Evolutionary conservation across 2,888 invertebrate species (phyloP).

Genomic region (Criorhina ranunculi): DNA sequence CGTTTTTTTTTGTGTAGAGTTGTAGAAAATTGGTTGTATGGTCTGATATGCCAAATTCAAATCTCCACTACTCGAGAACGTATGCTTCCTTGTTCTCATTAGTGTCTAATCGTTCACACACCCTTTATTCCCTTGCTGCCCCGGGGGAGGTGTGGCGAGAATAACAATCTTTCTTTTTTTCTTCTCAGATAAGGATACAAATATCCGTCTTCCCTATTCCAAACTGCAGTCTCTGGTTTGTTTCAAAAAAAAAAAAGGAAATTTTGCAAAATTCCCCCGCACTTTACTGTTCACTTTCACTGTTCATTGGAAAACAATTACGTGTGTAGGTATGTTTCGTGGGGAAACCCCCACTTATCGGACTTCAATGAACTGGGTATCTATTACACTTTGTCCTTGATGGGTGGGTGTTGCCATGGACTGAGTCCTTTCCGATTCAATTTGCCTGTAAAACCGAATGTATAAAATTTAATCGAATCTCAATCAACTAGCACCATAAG

Average conservation of each 20-base stretch:
- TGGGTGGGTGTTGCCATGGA: constrained; percentile 27
- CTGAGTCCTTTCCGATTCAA: constrained; percentile 10
- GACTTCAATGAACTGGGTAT: constrained; percentile 13
- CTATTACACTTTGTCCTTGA: constrained; percentile 40
- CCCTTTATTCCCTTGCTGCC: constrained; percentile 38
- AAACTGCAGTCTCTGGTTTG: background rate
- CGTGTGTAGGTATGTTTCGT: background rate
- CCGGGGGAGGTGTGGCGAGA: constrained; percentile 47
- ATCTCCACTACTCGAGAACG: constrained; percentile 32
- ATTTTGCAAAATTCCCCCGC: constrained; percentile 31
- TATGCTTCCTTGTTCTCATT: constrained; percentile 44
- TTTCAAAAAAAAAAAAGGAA: constrained; percentile 19
- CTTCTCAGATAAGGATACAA: background rate
- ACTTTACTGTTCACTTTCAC: constrained; percentile 59
- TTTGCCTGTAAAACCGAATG: constrained; percentile 14
- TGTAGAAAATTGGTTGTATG: constrained; percentile 52
- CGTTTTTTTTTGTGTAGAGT: constrained; percentile 9
- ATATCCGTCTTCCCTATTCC: constrained; percentile 1
- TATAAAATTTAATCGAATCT: constrained; percentile 43
- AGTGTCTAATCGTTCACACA: constrained; percentile 40
- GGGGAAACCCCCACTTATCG: constrained; percentile 23
- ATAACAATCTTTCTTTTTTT: constrained; percentile 7
- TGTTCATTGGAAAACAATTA: constrained; percentile 37
- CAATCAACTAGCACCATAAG: constrained; percentile 45
- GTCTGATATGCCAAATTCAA: constrained; percentile 71